Percentiles rank a stretch among this genome's conserved stretches.
Evolutionary conservation across 2,888 invertebrate genomes (phyloP).

Genomic region (Elegia similella): DNA sequence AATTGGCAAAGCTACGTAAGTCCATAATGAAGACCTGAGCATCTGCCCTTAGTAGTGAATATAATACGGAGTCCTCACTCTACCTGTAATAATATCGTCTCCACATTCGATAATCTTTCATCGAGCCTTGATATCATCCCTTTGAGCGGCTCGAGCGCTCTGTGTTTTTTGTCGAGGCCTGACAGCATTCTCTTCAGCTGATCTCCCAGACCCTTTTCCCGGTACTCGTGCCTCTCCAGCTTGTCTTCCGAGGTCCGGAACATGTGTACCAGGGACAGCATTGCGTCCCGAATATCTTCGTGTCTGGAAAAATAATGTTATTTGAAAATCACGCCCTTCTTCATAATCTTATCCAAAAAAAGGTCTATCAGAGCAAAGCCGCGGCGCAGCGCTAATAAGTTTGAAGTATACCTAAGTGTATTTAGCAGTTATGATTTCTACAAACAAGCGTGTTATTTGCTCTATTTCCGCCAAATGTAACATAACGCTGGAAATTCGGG

Average conservation of each 20-base stretch:
- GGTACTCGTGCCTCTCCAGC: constrained; percentile 90
- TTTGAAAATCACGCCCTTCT: too few relatives aligned
- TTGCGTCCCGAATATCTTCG: constrained; percentile 89
- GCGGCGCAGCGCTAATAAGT: too few relatives aligned
- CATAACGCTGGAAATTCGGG: constrained; percentile 1
- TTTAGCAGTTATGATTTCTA: not conserved
- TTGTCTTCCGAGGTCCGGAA: constrained; percentile 90
- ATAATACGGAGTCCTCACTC: constrained; percentile 16
- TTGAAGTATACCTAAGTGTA: too few relatives aligned
- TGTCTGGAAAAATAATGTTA: constrained; percentile 70
- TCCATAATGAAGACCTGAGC: too few relatives aligned
- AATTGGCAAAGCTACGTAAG: too few relatives aligned
- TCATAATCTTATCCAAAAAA: too few relatives aligned
- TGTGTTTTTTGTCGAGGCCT: constrained; percentile 87
- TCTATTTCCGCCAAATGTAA: not conserved
- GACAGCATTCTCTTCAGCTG: constrained; percentile 88
- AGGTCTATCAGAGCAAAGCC: too few relatives aligned
- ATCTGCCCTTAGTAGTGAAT: too few relatives aligned
- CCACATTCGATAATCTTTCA: constrained; percentile 88
- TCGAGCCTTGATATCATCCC: constrained; percentile 87
- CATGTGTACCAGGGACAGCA: constrained; percentile 90
- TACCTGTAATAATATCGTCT: constrained; percentile 88
- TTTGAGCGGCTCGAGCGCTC: constrained; percentile 85
- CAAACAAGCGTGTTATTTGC: not conserved
- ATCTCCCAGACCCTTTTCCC: constrained; percentile 90